These are phyloP conservation scores for Drosophila nebulosa DNA, from an alignment of 1,140 invertebrate species.

Conservation along the genomic window DNA sequence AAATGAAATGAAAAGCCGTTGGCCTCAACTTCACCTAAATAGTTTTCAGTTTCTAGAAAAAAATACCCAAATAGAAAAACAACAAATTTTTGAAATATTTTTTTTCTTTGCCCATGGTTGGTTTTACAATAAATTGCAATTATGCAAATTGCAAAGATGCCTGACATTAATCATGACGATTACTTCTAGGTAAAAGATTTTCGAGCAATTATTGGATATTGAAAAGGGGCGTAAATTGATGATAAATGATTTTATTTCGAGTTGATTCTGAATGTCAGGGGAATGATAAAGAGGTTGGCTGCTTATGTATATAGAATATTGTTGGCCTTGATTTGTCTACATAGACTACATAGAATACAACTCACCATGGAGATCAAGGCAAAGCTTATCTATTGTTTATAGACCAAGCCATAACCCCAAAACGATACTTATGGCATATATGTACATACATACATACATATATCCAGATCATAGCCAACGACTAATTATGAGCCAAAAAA, in stretches of 20 bases:
- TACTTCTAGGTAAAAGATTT: conserved; percentile 31
- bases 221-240: conserved; percentile 61
- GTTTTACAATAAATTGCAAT: conserved; percentile 77
- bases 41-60: conserved; percentile 1
- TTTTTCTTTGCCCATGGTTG: conserved; percentile 31
- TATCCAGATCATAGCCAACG: background rate
- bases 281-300: conserved; percentile 33
- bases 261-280: background rate
- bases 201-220: conserved; percentile 63
- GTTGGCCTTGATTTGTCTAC: conserved; percentile 3
- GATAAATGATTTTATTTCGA: conserved; percentile 53
- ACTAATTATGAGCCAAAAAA: background rate
- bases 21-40: conserved; percentile 19
- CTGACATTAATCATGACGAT: conserved; percentile 63
- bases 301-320: background rate
- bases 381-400: background rate
- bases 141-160: conserved; percentile 69
- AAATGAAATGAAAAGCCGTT: conserved; percentile 4
- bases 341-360: background rate
- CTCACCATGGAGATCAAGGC: background rate
- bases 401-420: background rate
- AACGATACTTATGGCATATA: too few species aligned
- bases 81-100: conserved; percentile 65
- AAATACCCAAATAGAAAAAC: conserved; percentile 14
- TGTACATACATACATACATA: too few species aligned